Conservation (phyloP, 2,113 vertebrate species). For the Poecile atricapillus region DNA sequence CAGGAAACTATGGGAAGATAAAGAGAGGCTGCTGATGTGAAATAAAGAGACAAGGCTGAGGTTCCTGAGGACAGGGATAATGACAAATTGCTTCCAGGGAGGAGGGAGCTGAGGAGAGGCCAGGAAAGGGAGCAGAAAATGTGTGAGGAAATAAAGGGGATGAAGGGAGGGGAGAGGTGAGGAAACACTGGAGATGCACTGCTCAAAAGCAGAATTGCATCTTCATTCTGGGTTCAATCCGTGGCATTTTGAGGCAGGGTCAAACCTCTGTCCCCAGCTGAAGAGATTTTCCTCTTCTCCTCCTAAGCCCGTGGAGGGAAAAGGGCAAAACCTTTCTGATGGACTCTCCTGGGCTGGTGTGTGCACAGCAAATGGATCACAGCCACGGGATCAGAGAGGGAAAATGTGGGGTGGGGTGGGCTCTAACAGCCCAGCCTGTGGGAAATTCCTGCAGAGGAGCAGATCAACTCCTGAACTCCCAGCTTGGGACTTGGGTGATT, state of each 20-base stretch:
- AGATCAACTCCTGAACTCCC: slow-evolving; percentile 8
- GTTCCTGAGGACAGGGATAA: neutral
- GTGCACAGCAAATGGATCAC: neutral
- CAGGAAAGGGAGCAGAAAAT: neutral
- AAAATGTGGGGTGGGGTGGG: neutral
- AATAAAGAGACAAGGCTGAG: neutral
- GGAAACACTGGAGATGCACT: neutral
- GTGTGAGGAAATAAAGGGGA: neutral
- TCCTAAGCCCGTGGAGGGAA: neutral
- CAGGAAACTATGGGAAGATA: neutral
- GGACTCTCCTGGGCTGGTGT: neutral
- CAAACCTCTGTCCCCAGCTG: neutral
- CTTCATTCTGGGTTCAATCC: neutral
- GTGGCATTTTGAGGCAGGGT: neutral
- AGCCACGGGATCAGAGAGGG: neutral
- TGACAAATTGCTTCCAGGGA: neutral
- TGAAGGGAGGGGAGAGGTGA: neutral
- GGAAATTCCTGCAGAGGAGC: slow-evolving; percentile 14
- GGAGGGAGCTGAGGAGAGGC: neutral
- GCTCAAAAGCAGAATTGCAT: neutral
- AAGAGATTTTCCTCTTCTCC: neutral
- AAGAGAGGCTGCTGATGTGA: neutral
- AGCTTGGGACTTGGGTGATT: neutral
- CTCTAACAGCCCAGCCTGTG: neutral
- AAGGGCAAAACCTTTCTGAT: neutral